Evolutionary conservation across 2,113 vertebrate species (phyloP).

Genomic region (Rhinoptilus africanus): DNA sequence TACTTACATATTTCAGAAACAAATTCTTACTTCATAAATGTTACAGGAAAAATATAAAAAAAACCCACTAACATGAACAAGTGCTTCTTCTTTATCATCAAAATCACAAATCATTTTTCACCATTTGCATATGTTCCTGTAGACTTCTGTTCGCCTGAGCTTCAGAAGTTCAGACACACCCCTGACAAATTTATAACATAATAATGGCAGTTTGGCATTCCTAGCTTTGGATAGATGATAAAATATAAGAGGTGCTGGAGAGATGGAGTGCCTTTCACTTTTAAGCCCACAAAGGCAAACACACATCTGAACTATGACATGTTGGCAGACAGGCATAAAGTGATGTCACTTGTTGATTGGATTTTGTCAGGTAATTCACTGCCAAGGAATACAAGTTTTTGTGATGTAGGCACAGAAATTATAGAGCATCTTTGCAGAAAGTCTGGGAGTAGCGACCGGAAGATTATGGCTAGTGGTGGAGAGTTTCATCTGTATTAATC

Average conservation of each 20-base stretch:
- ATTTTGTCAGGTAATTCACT: not conserved
- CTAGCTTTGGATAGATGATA: not conserved
- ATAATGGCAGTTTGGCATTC: not conserved
- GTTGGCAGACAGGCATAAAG: not conserved
- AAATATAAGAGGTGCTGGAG: not conserved
- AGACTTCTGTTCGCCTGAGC: not conserved
- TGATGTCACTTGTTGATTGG: not conserved
- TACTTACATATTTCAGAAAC: not conserved
- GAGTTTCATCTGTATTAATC: not conserved
- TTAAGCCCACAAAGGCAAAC: not conserved
- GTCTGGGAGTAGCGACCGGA: not conserved
- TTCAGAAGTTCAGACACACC: not conserved
- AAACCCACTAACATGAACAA: not conserved
- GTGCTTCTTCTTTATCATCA: not conserved
- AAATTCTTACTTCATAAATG: not conserved
- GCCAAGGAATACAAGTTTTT: not conserved
- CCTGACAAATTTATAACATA: not conserved
- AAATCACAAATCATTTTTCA: not conserved
- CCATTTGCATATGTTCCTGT: not conserved
- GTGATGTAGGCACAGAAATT: not conserved
- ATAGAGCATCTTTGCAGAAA: not conserved
- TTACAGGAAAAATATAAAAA: not conserved
- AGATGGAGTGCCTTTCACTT: not conserved
- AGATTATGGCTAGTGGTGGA: not conserved
- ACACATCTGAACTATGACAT: not conserved